A percentile compares a stretch with the other conserved stretches of the same genome.
phyloP scores from a whole-genome alignment of 2,113 vertebrate genomes.

The Salvelinus namaycush region DNA sequence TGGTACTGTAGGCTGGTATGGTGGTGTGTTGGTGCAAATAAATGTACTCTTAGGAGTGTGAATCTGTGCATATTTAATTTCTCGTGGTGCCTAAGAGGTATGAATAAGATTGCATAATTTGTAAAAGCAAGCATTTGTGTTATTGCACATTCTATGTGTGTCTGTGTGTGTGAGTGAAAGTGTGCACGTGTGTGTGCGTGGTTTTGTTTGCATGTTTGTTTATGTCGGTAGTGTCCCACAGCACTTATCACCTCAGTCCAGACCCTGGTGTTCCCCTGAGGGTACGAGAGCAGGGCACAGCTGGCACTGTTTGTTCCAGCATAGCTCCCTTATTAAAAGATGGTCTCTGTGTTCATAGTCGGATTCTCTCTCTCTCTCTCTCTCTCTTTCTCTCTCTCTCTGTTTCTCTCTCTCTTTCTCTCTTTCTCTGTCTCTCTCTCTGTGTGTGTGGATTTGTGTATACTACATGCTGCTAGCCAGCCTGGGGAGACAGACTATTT shows the following conservation, averaged over 20 bases:
- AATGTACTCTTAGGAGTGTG: too few relatives aligned
- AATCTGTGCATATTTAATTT: background rate
- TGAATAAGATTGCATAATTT: background rate
- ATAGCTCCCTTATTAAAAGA: background rate
- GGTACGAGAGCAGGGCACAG: constrained; percentile 26
- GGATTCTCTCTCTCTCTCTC: background rate
- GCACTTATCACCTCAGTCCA: constrained; percentile 70
- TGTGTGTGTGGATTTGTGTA: too few relatives aligned
- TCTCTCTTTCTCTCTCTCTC: too few relatives aligned
- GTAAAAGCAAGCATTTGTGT: too few relatives aligned
- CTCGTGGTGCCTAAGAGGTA: background rate
- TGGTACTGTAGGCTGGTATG: too few relatives aligned
- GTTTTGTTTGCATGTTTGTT: constrained; percentile 5
- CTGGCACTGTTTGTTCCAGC: background rate
- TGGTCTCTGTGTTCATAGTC: background rate
- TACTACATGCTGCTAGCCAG: too few relatives aligned
- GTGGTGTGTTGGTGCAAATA: too few relatives aligned
- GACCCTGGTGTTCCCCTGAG: constrained; percentile 54
- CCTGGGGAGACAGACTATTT: too few relatives aligned
- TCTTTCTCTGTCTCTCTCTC: too few relatives aligned
- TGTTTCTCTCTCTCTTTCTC: too few relatives aligned
- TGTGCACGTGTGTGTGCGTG: background rate
- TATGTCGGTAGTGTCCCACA: constrained; percentile 36
- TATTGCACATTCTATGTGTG: background rate
- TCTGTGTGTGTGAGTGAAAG: background rate